A percentile compares a stretch with the other conserved stretches of the same genome.
These are phyloP conservation scores for Scaptomyza flava DNA, from an alignment of 2,888 invertebrate species.

Conservation along the genomic window DNA sequence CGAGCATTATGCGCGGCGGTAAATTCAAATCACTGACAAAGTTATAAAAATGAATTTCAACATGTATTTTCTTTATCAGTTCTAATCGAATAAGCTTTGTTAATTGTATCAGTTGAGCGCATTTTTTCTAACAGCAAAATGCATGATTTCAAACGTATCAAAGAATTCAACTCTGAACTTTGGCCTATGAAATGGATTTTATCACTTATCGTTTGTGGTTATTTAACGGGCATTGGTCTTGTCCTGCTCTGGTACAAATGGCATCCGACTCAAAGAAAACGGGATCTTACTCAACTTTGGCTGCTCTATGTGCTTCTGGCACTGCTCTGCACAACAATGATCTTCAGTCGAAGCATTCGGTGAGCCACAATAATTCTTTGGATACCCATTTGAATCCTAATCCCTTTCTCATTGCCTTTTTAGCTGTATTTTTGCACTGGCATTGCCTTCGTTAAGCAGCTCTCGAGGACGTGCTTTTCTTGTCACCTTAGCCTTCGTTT, in stretches of 20 bases:
- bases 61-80: not conserved
- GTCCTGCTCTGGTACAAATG: constrained; percentile 64
- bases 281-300: constrained; percentile 40
- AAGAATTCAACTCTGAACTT: not conserved
- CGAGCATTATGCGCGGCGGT: not conserved
- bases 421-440: constrained; percentile 89
- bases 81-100: not conserved
- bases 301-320: constrained; percentile 23
- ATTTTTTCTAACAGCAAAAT: constrained; percentile 8
- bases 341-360: constrained; percentile 71
- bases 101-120: no score
- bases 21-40: not conserved
- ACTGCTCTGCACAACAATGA: constrained; percentile 49
- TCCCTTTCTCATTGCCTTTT: no score
- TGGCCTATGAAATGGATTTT: constrained; percentile 48
- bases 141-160: constrained; percentile 1
- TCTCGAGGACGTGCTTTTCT: constrained; percentile 91
- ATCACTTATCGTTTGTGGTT: constrained; percentile 57
- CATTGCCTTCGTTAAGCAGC: constrained; percentile 91
- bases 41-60: not conserved
- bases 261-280: constrained; percentile 22
- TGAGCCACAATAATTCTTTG: constrained; percentile 24
- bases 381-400: not conserved
- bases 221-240: constrained; percentile 60
- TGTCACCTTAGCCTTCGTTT: constrained; percentile 89